A percentile compares a stretch with the other conserved stretches of the same genome.
Conservation (phyloP, 2,888 invertebrate species). For the Hemaris fuciformis region DNA sequence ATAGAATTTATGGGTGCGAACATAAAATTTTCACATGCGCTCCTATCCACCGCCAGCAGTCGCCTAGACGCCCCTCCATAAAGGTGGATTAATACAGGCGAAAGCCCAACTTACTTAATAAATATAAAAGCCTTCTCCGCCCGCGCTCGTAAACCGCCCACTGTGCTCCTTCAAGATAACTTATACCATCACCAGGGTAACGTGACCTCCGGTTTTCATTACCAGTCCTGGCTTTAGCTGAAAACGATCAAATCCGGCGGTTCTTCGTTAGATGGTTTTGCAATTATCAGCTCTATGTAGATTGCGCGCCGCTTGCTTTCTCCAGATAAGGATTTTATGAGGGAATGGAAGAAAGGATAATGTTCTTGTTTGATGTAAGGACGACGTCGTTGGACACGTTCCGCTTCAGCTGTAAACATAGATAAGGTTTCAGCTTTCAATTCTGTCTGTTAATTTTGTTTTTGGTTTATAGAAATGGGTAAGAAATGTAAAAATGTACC, state of each 20-base stretch:
- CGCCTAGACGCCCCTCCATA: constrained; percentile 72
- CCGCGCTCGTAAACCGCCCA: constrained; percentile 76
- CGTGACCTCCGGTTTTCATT: constrained; percentile 63
- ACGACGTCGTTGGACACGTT: constrained; percentile 55
- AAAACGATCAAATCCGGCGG: constrained; percentile 41
- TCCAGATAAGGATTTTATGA: constrained; percentile 76
- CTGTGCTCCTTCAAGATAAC: constrained; percentile 77
- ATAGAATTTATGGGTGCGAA: constrained; percentile 15
- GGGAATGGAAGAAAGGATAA: constrained; percentile 76
- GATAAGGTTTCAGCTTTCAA: constrained; percentile 53
- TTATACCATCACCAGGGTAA: constrained; percentile 63
- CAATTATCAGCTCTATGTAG: constrained; percentile 80
- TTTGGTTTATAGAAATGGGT: not conserved
- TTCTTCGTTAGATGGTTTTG: constrained; percentile 51
- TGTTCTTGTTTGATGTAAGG: constrained; percentile 73
- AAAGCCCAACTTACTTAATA: constrained; percentile 83
- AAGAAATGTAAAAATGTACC: not conserved
- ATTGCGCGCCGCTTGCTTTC: constrained; percentile 75
- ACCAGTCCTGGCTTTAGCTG: constrained; percentile 36
- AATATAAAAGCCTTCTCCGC: constrained; percentile 81
- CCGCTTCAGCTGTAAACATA: constrained; percentile 63
- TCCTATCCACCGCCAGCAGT: constrained; percentile 44
- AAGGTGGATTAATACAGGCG: constrained; percentile 80
- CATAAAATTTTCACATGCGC: constrained; percentile 30
- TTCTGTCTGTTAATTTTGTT: constrained; percentile 26